phyloP scores from a whole-genome alignment of 2,113 vertebrate genomes.

The Apteryx mantelli region DNA sequence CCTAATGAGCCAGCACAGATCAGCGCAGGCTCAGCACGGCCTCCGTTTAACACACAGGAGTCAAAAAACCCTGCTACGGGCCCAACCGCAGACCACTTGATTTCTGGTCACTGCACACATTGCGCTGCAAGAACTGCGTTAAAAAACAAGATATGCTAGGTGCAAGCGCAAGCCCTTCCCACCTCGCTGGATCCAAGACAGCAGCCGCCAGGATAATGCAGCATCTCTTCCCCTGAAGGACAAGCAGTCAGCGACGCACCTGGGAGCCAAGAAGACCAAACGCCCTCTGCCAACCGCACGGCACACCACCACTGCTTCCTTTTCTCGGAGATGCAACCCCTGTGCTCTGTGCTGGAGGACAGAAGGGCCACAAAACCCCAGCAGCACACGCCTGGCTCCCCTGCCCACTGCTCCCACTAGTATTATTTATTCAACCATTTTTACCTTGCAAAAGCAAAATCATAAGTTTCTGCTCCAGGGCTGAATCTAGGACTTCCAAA shows the following conservation, averaged over 20 bases:
- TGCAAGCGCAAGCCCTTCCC: neutral
- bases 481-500: neutral
- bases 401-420: too few species aligned
- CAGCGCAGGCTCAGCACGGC: neutral
- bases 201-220: neutral
- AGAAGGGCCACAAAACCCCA: neutral
- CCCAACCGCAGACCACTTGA: neutral
- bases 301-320: too few species aligned
- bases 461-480: too few species aligned
- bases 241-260: too few species aligned
- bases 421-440: neutral
- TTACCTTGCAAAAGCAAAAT: neutral
- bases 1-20: neutral
- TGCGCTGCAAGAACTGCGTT: too few species aligned
- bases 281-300: too few species aligned
- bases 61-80: rapidly evolving
- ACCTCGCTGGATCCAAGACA: neutral
- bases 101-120: neutral
- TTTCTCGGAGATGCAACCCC: neutral
- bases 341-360: neutral
- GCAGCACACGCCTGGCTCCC: neutral
- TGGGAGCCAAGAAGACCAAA: too few species aligned
- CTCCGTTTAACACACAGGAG: neutral
- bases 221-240: too few species aligned
- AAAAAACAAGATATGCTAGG: neutral